A percentile compares a stretch with the other conserved stretches of the same genome.
These are phyloP conservation scores for Trichoplusia ni DNA, from an alignment of 1,140 invertebrate species.

Conservation along the genomic window DNA sequence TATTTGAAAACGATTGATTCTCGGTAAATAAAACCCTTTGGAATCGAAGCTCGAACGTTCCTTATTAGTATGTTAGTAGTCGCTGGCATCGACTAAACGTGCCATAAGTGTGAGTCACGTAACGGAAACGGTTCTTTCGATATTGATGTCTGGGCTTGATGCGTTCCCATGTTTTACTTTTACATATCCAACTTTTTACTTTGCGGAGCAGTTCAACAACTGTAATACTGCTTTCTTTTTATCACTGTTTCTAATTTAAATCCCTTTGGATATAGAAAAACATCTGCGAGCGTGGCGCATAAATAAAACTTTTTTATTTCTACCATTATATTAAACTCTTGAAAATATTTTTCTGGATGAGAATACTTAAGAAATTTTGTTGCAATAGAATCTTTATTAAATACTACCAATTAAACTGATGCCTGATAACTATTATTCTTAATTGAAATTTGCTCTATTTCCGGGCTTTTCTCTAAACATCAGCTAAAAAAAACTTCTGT, in stretches of 20 bases:
- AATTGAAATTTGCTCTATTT: too few species aligned
- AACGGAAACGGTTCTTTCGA: conserved; percentile 75
- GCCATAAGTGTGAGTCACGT: conserved; percentile 78
- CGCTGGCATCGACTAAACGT: conserved; percentile 63
- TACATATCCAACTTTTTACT: conserved; percentile 20
- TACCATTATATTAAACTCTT: conserved; percentile 59
- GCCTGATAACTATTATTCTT: too few species aligned
- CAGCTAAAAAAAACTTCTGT: too few species aligned
- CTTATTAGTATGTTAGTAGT: conserved; percentile 74
- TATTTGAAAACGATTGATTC: conserved; percentile 45
- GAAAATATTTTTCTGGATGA: conserved; percentile 55
- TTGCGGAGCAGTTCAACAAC: conserved; percentile 13
- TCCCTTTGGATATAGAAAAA: conserved; percentile 65
- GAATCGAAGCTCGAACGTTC: not conserved
- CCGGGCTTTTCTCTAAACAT: too few species aligned
- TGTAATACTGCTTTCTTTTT: conserved; percentile 38
- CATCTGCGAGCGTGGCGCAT: conserved; percentile 59
- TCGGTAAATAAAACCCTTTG: conserved; percentile 51
- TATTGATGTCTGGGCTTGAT: conserved; percentile 65
- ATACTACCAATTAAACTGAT: too few species aligned
- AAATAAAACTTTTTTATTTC: conserved; percentile 67
- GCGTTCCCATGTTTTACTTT: conserved; percentile 54
- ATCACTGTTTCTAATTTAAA: conserved; percentile 33
- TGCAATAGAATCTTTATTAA: too few species aligned
- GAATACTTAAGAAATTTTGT: too few species aligned